Conservation (phyloP, 1,140 invertebrate genomes). For the Triops cancriformis region DNA sequence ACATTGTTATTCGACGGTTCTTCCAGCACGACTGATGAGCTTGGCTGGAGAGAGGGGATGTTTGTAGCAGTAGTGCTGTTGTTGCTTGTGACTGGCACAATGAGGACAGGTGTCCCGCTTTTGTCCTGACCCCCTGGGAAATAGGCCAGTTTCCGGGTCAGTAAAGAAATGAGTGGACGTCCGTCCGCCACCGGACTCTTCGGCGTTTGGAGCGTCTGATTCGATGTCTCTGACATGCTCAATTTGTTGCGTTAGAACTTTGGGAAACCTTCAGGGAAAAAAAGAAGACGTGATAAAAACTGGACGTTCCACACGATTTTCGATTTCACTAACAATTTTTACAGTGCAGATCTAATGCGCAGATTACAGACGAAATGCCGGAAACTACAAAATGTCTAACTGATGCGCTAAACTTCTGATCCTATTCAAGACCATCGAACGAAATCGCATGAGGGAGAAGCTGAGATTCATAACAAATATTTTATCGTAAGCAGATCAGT, state of each 20-base stretch:
- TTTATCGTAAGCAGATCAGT: no score
- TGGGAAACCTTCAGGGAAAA: not conserved
- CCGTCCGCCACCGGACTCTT: not conserved
- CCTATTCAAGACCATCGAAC: not conserved
- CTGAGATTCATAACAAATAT: no score
- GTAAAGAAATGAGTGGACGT: not conserved
- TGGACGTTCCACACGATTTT: not conserved
- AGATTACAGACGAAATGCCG: not conserved
- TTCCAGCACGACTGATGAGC: not conserved
- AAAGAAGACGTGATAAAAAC: not conserved
- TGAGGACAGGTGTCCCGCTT: slow-evolving; percentile 51
- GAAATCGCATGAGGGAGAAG: no score
- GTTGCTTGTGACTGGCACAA: slow-evolving; percentile 44
- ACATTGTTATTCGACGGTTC: slow-evolving; percentile 6
- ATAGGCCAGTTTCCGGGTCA: slow-evolving; percentile 34
- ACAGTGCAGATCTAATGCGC: not conserved
- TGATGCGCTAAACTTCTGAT: not conserved
- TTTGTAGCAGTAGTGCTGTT: not conserved
- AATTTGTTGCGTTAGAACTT: not conserved
- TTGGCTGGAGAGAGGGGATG: not conserved
- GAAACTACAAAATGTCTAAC: not conserved
- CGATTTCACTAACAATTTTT: not conserved
- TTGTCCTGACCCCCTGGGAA: slow-evolving; percentile 55
- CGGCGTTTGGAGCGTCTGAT: not conserved
- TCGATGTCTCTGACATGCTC: not conserved